Evolutionary conservation across 2,888 invertebrate species (phyloP).

Genomic region (Halictus ligatus): DNA sequence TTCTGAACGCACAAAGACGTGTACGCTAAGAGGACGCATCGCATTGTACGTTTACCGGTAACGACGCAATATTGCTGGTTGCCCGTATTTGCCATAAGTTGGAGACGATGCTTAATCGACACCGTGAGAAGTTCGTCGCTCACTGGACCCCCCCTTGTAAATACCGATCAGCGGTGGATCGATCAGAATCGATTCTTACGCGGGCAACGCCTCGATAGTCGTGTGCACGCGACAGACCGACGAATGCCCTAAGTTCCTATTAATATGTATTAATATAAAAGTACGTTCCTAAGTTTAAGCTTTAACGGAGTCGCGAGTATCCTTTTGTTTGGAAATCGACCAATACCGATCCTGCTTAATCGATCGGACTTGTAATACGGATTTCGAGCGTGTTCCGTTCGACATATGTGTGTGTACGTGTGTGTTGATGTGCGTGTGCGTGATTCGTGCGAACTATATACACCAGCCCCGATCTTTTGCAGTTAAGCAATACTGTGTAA

Average conservation of each 20-base stretch:
- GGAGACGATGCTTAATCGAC: not conserved
- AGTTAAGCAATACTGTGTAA: constrained; percentile 55
- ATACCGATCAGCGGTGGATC: constrained; percentile 30
- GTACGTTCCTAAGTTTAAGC: constrained; percentile 76
- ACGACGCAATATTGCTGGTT: constrained; percentile 26
- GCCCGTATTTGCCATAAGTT: not conserved
- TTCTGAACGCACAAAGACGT: constrained; percentile 50
- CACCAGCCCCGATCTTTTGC: constrained; percentile 21
- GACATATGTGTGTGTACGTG: constrained; percentile 26
- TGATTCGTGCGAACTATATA: constrained; percentile 47
- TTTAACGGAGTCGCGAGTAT: constrained; percentile 56
- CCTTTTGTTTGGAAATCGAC: constrained; percentile 46
- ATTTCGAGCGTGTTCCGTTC: constrained; percentile 23
- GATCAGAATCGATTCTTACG: too few species aligned
- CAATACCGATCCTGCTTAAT: constrained; percentile 60
- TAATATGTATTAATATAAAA: constrained; percentile 66
- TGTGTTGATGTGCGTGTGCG: constrained; percentile 23
- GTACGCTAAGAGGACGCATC: constrained; percentile 24
- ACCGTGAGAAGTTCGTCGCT: constrained; percentile 4
- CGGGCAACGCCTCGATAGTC: not conserved
- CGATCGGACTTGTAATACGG: constrained; percentile 34
- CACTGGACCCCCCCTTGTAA: constrained; percentile 2
- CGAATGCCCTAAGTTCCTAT: constrained; percentile 75
- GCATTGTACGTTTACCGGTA: not conserved
- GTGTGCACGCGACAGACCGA: constrained; percentile 24